phyloP scores from a whole-genome alignment of 2,113 vertebrate species.

The Ictalurus punctatus region DNA sequence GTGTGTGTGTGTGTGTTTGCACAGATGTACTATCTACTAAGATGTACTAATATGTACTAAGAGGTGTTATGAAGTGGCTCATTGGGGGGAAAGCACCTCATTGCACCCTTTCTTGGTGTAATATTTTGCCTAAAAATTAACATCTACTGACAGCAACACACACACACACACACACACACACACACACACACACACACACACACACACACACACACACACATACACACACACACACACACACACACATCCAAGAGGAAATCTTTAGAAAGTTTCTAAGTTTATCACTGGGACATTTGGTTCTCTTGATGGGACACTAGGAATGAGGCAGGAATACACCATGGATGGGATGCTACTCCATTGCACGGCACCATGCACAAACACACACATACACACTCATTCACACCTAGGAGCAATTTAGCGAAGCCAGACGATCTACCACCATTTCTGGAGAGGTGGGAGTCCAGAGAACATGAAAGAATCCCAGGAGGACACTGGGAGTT shows the following conservation, averaged over 20 bases:
- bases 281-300: background rate
- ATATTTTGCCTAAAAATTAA: slow-evolving; percentile 19
- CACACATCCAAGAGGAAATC: background rate
- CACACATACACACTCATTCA: background rate
- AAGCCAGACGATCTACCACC: background rate
- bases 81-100: background rate
- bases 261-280: no score
- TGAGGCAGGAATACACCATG: background rate
- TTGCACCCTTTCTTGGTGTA: background rate
- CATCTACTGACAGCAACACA: slow-evolving; percentile 19
- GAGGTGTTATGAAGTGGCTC: slow-evolving; percentile 9
- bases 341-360: background rate
- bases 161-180: slow-evolving; percentile 24
- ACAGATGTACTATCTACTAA: background rate
- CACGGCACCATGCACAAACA: background rate
- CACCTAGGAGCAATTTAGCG: background rate
- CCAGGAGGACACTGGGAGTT: background rate
- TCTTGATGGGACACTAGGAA: background rate
- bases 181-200: background rate
- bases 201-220: slow-evolving; percentile 52
- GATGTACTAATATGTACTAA: background rate
- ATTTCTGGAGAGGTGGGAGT: background rate
- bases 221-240: slow-evolving; percentile 39
- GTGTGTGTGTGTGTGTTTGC: slow-evolving; percentile 23
- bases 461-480: background rate